Percentiles rank a stretch among this genome's conserved stretches.
Conservation (phyloP, 2,797 vertebrate species). For the Brachymystax lenok region DNA sequence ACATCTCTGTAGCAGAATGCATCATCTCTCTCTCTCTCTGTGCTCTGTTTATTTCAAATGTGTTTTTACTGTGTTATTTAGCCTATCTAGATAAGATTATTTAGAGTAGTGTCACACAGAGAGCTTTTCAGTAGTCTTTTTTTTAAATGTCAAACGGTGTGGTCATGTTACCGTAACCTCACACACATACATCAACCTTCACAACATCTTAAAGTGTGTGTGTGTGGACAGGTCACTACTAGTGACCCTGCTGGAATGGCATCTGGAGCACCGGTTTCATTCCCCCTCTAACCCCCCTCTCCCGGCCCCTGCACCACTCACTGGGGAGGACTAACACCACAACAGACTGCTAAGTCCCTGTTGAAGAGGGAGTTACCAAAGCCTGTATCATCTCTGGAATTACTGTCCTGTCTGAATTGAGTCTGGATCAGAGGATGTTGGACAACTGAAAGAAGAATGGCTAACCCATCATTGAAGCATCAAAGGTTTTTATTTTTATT, state of each 20-base stretch:
- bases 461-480: too few relatives aligned
- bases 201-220: neutral
- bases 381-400: neutral
- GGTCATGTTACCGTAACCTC: neutral
- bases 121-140: neutral
- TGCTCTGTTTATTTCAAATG: too few relatives aligned
- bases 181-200: too few relatives aligned
- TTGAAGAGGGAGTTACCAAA: constrained; percentile 38
- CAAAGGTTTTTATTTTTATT: too few relatives aligned
- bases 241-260: constrained; percentile 44
- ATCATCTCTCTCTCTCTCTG: neutral
- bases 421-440: neutral
- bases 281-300: constrained; percentile 32
- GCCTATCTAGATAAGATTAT: neutral
- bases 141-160: neutral
- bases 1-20: neutral
- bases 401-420: neutral
- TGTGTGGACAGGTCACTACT: constrained; percentile 38
- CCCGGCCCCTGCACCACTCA: constrained; percentile 8
- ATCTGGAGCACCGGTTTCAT: constrained; percentile 52
- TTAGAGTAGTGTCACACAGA: neutral
- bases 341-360: constrained; percentile 13
- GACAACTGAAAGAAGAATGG: too few relatives aligned
- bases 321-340: neutral
- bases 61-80: neutral